Evolutionary conservation across 2,888 invertebrate genomes (phyloP).

Genomic region (Brachyptera putata): DNA sequence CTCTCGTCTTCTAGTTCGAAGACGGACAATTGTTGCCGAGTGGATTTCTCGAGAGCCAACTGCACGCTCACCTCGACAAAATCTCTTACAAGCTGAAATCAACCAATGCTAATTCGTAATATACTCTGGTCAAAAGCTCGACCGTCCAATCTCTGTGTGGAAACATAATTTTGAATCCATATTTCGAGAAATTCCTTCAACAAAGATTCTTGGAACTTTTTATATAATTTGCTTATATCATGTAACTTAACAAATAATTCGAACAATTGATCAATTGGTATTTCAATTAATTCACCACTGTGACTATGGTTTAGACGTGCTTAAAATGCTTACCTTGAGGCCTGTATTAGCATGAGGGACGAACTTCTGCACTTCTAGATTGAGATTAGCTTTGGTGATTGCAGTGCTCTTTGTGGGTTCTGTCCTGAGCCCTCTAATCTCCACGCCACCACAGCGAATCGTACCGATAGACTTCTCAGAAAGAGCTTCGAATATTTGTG

Average conservation of each 20-base stretch:
- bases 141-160: no score
- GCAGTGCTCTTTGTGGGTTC: background rate
- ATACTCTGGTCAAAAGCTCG: no score
- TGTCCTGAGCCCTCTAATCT: constrained; percentile 44
- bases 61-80: constrained; percentile 24
- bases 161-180: no score
- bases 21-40: background rate
- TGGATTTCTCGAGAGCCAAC: constrained; percentile 19
- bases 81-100: constrained; percentile 14
- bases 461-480: constrained; percentile 34
- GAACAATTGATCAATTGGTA: no score
- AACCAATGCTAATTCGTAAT: no score
- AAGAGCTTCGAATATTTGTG: constrained; percentile 10
- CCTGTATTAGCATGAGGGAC: constrained; percentile 11
- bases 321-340: background rate
- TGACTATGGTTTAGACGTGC: no score
- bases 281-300: no score
- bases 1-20: background rate
- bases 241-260: no score
- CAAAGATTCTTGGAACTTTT: no score
- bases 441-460: constrained; percentile 45
- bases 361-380: constrained; percentile 19
- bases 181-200: no score
- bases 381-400: background rate
- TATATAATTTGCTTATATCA: no score